phyloP scores from a whole-genome alignment of 2,797 vertebrate species.

The Chromobotia macracanthus region DNA sequence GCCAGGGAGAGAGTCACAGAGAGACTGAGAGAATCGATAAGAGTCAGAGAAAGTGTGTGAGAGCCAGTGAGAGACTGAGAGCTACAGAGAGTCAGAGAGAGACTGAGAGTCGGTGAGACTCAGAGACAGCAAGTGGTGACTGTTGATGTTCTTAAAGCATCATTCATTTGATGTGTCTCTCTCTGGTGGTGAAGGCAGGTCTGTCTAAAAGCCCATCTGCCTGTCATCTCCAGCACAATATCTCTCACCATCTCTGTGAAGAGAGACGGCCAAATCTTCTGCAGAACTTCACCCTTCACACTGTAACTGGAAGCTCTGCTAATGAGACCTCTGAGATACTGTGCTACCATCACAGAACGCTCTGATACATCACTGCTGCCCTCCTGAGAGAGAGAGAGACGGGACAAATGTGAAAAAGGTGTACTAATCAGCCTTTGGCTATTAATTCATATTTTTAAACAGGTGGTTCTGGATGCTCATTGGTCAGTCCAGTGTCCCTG shows the following conservation, averaged over 20 bases:
- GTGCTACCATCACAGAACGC: slow-evolving; percentile 72
- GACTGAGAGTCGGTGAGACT: too few relatives aligned
- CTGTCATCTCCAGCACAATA: slow-evolving; percentile 89
- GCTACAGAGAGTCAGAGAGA: too few relatives aligned
- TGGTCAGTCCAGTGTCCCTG: too few relatives aligned
- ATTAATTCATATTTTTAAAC: too few relatives aligned
- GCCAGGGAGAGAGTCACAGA: too few relatives aligned
- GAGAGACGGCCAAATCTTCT: slow-evolving; percentile 94
- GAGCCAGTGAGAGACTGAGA: too few relatives aligned
- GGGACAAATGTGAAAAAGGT: too few relatives aligned
- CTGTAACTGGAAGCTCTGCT: slow-evolving; percentile 88
- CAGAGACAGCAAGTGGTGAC: too few relatives aligned
- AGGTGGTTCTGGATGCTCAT: not conserved
- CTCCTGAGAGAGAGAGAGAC: slow-evolving; percentile 65
- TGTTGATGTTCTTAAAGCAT: too few relatives aligned
- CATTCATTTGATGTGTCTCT: slow-evolving; percentile 51
- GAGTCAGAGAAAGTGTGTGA: too few relatives aligned
- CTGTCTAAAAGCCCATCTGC: slow-evolving; percentile 83
- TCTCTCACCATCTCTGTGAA: slow-evolving; percentile 95
- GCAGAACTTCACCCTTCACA: slow-evolving; percentile 88
- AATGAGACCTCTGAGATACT: slow-evolving; percentile 85
- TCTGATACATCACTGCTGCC: slow-evolving; percentile 69
- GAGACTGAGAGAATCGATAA: too few relatives aligned
- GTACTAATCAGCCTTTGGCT: too few relatives aligned
- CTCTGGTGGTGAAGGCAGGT: slow-evolving; percentile 82